Evolutionary conservation across 2,113 vertebrate species (phyloP).

Genomic region (Mustela lutreola): DNA sequence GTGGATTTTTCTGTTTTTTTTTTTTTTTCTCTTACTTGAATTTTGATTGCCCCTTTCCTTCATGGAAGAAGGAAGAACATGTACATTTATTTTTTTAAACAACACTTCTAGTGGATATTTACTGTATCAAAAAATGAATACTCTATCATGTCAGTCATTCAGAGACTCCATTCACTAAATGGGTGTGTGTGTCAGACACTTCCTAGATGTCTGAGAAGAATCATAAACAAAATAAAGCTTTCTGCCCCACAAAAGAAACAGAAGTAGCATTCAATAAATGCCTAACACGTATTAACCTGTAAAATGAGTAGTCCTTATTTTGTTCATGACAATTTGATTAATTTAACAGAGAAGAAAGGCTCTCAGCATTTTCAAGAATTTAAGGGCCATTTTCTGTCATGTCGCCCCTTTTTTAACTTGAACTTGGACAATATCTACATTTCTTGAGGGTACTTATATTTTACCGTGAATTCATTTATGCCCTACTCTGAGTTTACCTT

Average conservation of each 20-base stretch:
- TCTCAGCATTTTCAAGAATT: background rate
- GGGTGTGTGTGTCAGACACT: background rate
- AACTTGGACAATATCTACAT: background rate
- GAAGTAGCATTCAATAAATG: background rate
- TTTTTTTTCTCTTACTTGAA: background rate
- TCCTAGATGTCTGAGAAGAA: background rate
- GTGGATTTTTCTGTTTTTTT: background rate
- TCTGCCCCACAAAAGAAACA: background rate
- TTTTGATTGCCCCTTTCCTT: background rate
- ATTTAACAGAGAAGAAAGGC: background rate
- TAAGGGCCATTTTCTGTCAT: background rate
- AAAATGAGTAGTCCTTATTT: background rate
- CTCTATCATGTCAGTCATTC: background rate
- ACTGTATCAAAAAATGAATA: background rate
- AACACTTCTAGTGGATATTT: background rate
- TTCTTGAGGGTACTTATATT: background rate
- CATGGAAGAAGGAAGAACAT: background rate
- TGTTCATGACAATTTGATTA: background rate
- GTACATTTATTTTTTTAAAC: too few species aligned
- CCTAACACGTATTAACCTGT: background rate
- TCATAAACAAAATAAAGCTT: background rate
- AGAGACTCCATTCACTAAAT: background rate
- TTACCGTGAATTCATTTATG: background rate
- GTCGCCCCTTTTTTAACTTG: background rate
- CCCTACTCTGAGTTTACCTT: background rate